These are phyloP conservation scores for Slavum lentiscoides DNA, from an alignment of 2,888 invertebrate genomes.

Conservation along the genomic window DNA sequence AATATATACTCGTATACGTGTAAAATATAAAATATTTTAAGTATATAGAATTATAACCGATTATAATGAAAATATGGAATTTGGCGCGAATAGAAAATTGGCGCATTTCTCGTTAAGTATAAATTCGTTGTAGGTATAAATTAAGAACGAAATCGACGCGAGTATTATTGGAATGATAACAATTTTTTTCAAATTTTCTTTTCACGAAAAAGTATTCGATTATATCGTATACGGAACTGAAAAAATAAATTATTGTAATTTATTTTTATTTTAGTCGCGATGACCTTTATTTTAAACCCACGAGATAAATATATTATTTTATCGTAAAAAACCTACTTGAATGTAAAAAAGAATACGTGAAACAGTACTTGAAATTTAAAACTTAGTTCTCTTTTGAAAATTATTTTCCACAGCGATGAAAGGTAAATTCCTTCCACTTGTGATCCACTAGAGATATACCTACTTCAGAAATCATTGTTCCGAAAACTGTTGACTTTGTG, in stretches of 20 bases:
- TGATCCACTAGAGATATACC: constrained; percentile 8
- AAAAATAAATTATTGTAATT: background rate
- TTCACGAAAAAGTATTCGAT: background rate
- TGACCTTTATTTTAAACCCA: constrained; percentile 1
- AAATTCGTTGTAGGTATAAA: no score
- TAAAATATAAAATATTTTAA: no score
- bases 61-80: no score
- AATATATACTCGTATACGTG: no score
- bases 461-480: constrained; percentile 40
- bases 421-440: constrained; percentile 27
- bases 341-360: background rate
- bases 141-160: no score
- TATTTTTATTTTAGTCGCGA: background rate
- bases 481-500: constrained; percentile 31
- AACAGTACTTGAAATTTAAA: constrained; percentile 39
- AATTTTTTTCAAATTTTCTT: background rate
- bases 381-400: constrained; percentile 34
- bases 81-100: no score
- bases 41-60: no score
- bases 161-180: background rate
- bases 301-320: constrained; percentile 22
- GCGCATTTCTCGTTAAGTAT: no score
- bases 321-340: constrained; percentile 13
- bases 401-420: constrained; percentile 19
- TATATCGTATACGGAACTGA: background rate